Percentiles rank a stretch among this genome's conserved stretches.
Conservation (phyloP, 1,140 invertebrate species). For the Nymphalis io region DNA sequence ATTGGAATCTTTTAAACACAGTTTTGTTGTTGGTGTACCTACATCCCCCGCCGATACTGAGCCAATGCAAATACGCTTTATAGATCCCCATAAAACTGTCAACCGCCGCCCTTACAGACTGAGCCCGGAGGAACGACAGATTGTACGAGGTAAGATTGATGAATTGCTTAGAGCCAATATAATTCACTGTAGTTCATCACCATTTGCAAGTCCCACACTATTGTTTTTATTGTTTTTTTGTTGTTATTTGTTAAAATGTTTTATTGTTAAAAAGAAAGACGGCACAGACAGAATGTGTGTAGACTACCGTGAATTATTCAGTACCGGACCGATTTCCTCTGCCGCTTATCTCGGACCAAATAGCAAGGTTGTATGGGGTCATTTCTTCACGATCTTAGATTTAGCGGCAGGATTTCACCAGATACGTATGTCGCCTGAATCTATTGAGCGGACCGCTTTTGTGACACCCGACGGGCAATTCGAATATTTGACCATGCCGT, state of each 20-base stretch:
- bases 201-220: slow-evolving; percentile 11
- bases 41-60: neutral
- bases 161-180: neutral
- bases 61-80: neutral
- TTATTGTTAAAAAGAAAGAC: slow-evolving; percentile 11
- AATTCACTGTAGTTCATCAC: neutral
- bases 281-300: slow-evolving; percentile 6
- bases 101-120: neutral
- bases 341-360: slow-evolving; percentile 5
- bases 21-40: too few species aligned
- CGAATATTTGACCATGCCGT: slow-evolving; percentile 7
- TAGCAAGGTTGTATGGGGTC: neutral
- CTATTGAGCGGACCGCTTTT: neutral
- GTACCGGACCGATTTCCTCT: neutral
- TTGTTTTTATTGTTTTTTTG: too few species aligned
- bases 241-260: too few species aligned
- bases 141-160: neutral
- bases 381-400: neutral
- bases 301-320: slow-evolving; percentile 12
- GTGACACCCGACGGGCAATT: neutral
- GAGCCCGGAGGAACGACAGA: neutral
- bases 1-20: too few species aligned
- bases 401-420: neutral
- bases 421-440: neutral
- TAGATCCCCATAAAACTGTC: neutral